Evolutionary conservation across 2,113 vertebrate species (phyloP).

Genomic region (Macheiramphus alcinus): DNA sequence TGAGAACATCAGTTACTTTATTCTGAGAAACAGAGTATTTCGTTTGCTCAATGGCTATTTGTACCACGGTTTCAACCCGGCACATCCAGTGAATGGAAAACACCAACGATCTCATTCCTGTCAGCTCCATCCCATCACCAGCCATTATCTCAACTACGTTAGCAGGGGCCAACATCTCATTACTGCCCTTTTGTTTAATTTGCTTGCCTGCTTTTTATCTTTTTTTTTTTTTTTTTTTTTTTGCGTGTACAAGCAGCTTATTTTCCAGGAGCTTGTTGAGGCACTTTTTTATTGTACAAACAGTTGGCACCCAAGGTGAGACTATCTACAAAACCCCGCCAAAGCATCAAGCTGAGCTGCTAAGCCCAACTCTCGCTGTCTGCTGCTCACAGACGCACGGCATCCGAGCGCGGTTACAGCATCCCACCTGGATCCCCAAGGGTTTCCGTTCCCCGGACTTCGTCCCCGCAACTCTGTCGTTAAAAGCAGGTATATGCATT

Average conservation of each 20-base stretch:
- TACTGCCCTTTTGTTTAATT: neutral
- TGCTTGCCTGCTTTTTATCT: neutral
- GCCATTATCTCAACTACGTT: neutral
- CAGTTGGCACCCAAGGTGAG: neutral
- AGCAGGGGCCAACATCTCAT: neutral
- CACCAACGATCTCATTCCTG: neutral
- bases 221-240: neutral
- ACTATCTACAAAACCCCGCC: neutral
- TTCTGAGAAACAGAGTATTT: neutral
- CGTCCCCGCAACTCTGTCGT: neutral
- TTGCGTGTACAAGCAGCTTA: neutral
- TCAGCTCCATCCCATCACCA: neutral
- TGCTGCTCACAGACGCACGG: fast-evolving
- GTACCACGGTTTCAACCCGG: neutral
- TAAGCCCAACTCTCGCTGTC: neutral
- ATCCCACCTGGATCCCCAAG: neutral
- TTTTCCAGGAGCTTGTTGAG: neutral
- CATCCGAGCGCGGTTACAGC: neutral
- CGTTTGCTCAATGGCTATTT: neutral
- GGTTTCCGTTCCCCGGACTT: neutral
- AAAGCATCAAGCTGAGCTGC: neutral
- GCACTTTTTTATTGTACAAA: neutral
- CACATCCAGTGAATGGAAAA: neutral
- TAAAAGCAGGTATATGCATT: fast-evolving
- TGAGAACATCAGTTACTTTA: neutral